These are phyloP conservation scores for Phymastichus coffea DNA, from an alignment of 1,140 invertebrate genomes.

Conservation along the genomic window DNA sequence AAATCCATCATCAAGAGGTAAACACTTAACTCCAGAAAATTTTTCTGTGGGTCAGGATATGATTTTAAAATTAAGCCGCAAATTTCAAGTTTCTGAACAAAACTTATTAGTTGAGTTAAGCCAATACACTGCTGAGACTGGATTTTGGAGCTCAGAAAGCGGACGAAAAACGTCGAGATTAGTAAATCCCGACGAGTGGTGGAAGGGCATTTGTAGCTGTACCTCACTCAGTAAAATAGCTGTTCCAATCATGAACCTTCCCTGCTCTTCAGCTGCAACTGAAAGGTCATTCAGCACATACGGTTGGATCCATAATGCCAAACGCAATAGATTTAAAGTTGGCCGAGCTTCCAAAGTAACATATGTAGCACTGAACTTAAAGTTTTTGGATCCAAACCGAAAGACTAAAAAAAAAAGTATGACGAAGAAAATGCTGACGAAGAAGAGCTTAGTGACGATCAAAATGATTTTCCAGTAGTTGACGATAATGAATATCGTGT, in stretches of 20 bases:
- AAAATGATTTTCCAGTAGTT: background rate
- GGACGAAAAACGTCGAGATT: conserved; percentile 19
- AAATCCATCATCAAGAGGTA: conserved; percentile 24
- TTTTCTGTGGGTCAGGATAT: conserved; percentile 11
- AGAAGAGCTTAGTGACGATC: background rate
- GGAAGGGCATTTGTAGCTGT: conserved; percentile 25
- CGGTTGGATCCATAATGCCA: conserved; percentile 31
- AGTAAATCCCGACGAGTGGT: conserved; percentile 18
- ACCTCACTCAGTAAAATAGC: conserved; percentile 19
- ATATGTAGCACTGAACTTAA: conserved; percentile 31
- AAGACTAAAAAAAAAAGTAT: conserved; percentile 25
- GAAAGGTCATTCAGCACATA: conserved; percentile 29
- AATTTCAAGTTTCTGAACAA: conserved; percentile 12
- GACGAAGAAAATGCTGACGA: conserved; percentile 1
- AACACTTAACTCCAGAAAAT: conserved; percentile 7
- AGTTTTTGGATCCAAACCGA: conserved; percentile 16
- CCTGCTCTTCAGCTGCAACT: conserved; percentile 25
- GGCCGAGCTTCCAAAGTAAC: conserved; percentile 25
- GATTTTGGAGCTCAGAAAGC: conserved; percentile 19
- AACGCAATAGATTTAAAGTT: conserved; percentile 27
- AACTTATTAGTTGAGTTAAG: conserved; percentile 39
- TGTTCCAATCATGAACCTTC: conserved; percentile 23
- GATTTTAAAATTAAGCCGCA: conserved; percentile 17
- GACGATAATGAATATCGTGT: background rate
- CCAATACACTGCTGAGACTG: conserved; percentile 1